phyloP scores from a whole-genome alignment of 2,888 invertebrate genomes.

The Nymphalis c-album region DNA sequence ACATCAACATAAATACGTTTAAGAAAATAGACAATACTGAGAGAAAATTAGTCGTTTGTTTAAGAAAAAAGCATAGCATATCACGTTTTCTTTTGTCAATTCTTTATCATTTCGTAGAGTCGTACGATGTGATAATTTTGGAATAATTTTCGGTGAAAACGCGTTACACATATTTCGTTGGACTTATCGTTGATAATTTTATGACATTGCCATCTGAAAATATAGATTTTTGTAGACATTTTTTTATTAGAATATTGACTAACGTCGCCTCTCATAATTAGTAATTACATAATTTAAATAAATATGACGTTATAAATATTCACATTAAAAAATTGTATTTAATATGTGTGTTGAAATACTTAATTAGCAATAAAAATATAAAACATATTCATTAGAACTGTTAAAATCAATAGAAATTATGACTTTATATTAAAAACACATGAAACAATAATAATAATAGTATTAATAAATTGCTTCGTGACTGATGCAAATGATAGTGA shows the following conservation, averaged over 20 bases:
- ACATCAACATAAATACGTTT: background rate
- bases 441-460: background rate
- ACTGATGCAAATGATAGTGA: conserved; percentile 29
- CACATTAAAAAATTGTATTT: too few species aligned
- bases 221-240: too few species aligned
- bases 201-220: too few species aligned
- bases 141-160: background rate
- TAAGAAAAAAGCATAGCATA: background rate
- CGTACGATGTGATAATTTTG: background rate
- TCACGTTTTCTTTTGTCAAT: conserved; percentile 1
- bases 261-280: too few species aligned
- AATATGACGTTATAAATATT: too few species aligned
- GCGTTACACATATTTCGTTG: background rate
- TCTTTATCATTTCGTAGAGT: background rate
- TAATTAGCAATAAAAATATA: too few species aligned
- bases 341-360: too few species aligned
- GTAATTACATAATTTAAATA: too few species aligned
- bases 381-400: background rate
- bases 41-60: background rate
- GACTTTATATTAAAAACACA: background rate
- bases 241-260: too few species aligned
- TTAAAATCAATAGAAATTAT: background rate
- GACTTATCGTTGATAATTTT: background rate
- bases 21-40: background rate
- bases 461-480: too few species aligned